phyloP scores from a whole-genome alignment of 2,113 vertebrate species.

The Dicerorhinus sumatrensis region DNA sequence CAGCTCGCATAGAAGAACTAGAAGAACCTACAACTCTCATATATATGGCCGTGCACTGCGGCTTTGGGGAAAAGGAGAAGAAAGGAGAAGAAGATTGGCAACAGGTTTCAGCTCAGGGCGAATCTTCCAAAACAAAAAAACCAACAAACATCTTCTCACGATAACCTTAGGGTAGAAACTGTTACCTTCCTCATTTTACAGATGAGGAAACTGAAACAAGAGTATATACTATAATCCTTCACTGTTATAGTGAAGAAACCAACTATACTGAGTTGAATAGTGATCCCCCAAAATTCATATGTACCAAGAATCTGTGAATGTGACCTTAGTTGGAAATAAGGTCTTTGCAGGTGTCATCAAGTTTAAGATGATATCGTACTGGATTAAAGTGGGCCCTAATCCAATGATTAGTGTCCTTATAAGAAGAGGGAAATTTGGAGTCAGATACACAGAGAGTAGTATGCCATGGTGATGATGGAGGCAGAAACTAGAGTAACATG shows the following conservation, averaged over 20 bases:
- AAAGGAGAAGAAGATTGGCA: too few species aligned
- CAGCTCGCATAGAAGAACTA: too few species aligned
- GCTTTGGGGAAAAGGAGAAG: too few species aligned
- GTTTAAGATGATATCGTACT: background rate
- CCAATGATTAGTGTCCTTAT: background rate
- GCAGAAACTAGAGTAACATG: background rate
- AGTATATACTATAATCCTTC: background rate
- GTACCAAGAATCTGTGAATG: background rate
- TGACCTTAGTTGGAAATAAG: background rate
- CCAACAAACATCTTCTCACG: background rate
- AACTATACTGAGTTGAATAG: background rate
- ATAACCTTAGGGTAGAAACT: background rate
- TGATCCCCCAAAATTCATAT: background rate
- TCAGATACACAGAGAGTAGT: background rate
- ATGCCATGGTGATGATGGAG: background rate
- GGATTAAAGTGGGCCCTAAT: background rate
- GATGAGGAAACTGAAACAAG: background rate
- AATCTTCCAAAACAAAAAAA: background rate
- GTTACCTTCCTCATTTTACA: background rate
- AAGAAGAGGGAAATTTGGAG: background rate
- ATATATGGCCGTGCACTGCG: too few species aligned
- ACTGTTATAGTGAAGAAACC: background rate
- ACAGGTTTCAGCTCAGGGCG: too few species aligned
- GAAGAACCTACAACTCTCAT: too few species aligned
- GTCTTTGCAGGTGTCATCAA: background rate